A percentile compares a stretch with the other conserved stretches of the same genome.
Conservation (phyloP, 2,113 vertebrate genomes). For the Clinocottus analis region DNA sequence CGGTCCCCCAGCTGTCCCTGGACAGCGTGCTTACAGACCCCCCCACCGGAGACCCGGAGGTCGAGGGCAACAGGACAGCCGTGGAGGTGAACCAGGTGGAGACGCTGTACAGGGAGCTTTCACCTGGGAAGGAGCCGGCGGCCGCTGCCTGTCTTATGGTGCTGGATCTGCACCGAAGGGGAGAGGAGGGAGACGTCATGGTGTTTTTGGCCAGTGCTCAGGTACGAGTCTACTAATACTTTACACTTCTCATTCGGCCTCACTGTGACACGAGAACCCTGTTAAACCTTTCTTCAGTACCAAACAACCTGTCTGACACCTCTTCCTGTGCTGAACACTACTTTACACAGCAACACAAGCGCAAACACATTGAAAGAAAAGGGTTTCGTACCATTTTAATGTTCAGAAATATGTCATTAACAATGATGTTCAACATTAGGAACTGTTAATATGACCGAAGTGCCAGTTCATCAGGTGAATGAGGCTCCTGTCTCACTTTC, state of each 20-base stretch:
- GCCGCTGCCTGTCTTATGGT: slow-evolving; percentile 88
- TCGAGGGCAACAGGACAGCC: background rate
- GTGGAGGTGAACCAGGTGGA: slow-evolving; percentile 58
- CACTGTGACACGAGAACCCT: background rate
- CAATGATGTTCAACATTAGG: background rate
- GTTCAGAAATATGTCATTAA: too few relatives aligned
- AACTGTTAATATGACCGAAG: background rate
- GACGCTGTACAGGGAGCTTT: slow-evolving; percentile 81
- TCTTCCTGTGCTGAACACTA: too few relatives aligned
- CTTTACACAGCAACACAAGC: too few relatives aligned
- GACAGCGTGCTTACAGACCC: slow-evolving; percentile 46
- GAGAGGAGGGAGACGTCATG: slow-evolving; percentile 87
- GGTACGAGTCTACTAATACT: slow-evolving; percentile 65
- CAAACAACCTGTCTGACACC: too few relatives aligned
- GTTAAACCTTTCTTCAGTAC: too few relatives aligned
- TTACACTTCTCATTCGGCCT: too few relatives aligned
- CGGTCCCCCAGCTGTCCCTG: slow-evolving; percentile 77
- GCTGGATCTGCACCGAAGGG: slow-evolving; percentile 87
- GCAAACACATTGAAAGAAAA: too few relatives aligned
- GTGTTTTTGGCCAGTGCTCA: slow-evolving; percentile 90
- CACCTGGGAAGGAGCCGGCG: slow-evolving; percentile 72
- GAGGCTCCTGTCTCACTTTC: background rate
- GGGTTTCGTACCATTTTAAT: too few relatives aligned
- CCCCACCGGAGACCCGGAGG: background rate
- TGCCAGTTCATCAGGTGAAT: background rate